Evolutionary conservation across 2,888 invertebrate species (phyloP).

Genomic region (Monochamus alternatus): DNA sequence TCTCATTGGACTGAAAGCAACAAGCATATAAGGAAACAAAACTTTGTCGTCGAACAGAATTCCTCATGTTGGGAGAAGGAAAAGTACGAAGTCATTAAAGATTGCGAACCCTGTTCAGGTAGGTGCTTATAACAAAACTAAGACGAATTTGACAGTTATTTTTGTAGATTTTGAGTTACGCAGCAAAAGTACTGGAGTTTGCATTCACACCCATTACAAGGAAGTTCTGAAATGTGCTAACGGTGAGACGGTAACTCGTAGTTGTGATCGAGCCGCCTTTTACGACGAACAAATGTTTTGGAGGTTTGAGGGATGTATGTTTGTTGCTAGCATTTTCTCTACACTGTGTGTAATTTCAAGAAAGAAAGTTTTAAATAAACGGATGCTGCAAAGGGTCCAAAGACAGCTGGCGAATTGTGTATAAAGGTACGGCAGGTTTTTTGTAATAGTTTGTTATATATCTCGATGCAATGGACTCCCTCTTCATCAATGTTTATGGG

Average conservation of each 20-base stretch:
- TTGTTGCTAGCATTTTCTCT: constrained; percentile 78
- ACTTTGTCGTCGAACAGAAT: constrained; percentile 83
- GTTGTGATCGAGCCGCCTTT: constrained; percentile 90
- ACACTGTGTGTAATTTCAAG: constrained; percentile 78
- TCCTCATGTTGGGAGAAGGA: constrained; percentile 85
- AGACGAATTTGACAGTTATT: not conserved
- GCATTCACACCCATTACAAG: constrained; percentile 87
- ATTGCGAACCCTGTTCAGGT: constrained; percentile 91
- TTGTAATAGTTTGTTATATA: too few relatives aligned
- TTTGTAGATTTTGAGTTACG: constrained; percentile 84
- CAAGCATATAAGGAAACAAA: constrained; percentile 72
- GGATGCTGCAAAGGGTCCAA: constrained; percentile 80
- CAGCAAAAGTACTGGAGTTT: constrained; percentile 87
- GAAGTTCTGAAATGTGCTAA: constrained; percentile 86
- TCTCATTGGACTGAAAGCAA: constrained; percentile 80
- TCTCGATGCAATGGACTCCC: constrained; percentile 29
- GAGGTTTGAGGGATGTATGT: constrained; percentile 84
- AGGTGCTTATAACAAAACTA: not conserved
- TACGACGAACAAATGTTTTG: constrained; percentile 89
- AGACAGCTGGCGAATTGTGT: constrained; percentile 81
- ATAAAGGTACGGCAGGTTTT: constrained; percentile 50
- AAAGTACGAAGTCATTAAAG: constrained; percentile 80
- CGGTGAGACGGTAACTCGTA: constrained; percentile 86
- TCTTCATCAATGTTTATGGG: constrained; percentile 51
- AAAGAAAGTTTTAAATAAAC: constrained; percentile 78